phyloP scores from a whole-genome alignment of 2,888 invertebrate genomes.

The Thecocarcelia acutangulata region DNA sequence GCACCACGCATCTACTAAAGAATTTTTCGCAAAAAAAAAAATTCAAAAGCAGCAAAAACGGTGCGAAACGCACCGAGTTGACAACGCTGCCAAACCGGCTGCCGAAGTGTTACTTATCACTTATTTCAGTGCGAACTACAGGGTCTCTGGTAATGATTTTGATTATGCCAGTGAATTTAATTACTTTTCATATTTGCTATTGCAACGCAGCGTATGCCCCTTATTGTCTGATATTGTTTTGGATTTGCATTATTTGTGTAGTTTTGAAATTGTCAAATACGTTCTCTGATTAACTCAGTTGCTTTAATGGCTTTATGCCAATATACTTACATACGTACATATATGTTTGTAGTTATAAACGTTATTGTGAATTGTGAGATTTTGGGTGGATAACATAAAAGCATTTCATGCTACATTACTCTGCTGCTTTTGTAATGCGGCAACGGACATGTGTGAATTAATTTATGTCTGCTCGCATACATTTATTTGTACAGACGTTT shows the following conservation, averaged over 20 bases:
- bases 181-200: slow-evolving; percentile 52
- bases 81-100: too few species aligned
- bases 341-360: background rate
- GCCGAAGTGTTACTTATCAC: too few species aligned
- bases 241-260: slow-evolving; percentile 12
- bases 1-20: too few species aligned
- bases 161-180: slow-evolving; percentile 41
- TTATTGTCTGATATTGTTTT: slow-evolving; percentile 42
- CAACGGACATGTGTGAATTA: slow-evolving; percentile 38
- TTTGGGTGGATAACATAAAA: slow-evolving; percentile 25
- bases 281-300: background rate
- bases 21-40: too few species aligned
- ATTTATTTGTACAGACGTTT: too few species aligned
- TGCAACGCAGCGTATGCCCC: slow-evolving; percentile 5
- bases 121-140: too few species aligned
- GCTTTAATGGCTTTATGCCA: slow-evolving; percentile 22
- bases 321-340: slow-evolving; percentile 2
- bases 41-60: too few species aligned
- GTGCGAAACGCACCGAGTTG: too few species aligned
- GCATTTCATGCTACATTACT: slow-evolving; percentile 13
- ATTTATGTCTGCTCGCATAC: slow-evolving; percentile 3
- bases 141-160: slow-evolving; percentile 10
- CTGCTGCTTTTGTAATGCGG: background rate
- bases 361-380: slow-evolving; percentile 44
- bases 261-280: background rate